A percentile compares a stretch with the other conserved stretches of the same genome.
Conservation (phyloP, 2,888 invertebrate species). For the Suillia variegata region DNA sequence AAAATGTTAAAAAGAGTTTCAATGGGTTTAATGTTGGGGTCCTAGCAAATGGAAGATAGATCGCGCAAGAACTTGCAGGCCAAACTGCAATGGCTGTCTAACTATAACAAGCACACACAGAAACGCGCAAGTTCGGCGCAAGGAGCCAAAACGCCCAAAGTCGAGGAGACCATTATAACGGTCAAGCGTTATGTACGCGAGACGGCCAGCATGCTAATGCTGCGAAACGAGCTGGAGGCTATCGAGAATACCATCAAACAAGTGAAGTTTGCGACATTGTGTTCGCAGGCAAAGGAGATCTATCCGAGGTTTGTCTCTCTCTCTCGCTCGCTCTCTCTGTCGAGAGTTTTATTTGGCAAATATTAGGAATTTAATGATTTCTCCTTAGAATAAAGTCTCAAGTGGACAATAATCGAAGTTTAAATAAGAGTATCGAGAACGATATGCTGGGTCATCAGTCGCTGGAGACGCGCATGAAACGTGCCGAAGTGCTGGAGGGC, state of each 20-base stretch:
- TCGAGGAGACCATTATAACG: background rate
- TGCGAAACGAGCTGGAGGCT: constrained; percentile 49
- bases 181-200: constrained; percentile 54
- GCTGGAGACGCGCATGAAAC: constrained; percentile 44
- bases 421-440: constrained; percentile 47
- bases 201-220: constrained; percentile 54
- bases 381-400: constrained; percentile 51
- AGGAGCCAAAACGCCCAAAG: constrained; percentile 17
- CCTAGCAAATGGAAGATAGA: constrained; percentile 44
- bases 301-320: constrained; percentile 54
- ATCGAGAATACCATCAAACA: constrained; percentile 53
- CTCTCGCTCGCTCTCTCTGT: no score
- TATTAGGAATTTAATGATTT: background rate
- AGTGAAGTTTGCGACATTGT: constrained; percentile 55
- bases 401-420: constrained; percentile 49
- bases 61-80: constrained; percentile 44
- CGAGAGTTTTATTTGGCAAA: no score
- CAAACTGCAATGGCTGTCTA: constrained; percentile 44
- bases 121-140: background rate
- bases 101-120: constrained; percentile 35
- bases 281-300: constrained; percentile 53
- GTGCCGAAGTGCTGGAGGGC: constrained; percentile 46
- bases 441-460: constrained; percentile 46
- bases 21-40: background rate
- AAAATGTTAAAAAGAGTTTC: background rate